Percentiles rank a stretch among this genome's conserved stretches.
These are phyloP conservation scores for Tanytarsus gracilentus DNA, from an alignment of 2,888 invertebrate species.

Conservation along the genomic window DNA sequence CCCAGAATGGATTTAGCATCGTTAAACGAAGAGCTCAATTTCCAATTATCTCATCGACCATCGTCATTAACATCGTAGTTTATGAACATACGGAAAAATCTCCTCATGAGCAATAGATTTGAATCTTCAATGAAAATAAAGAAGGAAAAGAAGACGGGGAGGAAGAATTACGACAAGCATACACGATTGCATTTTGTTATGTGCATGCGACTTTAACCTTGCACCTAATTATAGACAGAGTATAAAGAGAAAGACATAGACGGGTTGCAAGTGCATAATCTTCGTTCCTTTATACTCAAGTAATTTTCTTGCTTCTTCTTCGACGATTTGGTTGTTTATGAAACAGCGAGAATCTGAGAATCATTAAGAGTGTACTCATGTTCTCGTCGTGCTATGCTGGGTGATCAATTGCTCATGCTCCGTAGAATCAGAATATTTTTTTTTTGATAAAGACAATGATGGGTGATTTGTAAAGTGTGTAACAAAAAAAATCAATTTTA, in stretches of 20 bases:
- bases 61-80: not conserved
- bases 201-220: constrained; percentile 32
- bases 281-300: no score
- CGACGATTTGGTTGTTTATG: constrained; percentile 8
- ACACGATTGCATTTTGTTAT: constrained; percentile 26
- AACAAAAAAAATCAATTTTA: no score
- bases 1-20: not conserved
- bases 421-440: no score
- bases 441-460: no score
- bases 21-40: not conserved
- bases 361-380: not conserved
- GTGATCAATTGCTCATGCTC: no score
- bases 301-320: no score
- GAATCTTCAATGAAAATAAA: not conserved
- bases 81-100: no score
- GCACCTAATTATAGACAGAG: constrained; percentile 32
- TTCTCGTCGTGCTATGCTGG: no score
- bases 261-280: not conserved
- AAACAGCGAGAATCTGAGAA: not conserved
- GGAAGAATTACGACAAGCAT: constrained; percentile 4
- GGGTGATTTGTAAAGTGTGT: no score
- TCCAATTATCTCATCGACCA: not conserved
- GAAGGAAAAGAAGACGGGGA: not conserved
- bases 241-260: not conserved
- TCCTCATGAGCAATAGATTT: not conserved